Conservation (phyloP, 1,140 invertebrate genomes). For the Drosophila navojoa region DNA sequence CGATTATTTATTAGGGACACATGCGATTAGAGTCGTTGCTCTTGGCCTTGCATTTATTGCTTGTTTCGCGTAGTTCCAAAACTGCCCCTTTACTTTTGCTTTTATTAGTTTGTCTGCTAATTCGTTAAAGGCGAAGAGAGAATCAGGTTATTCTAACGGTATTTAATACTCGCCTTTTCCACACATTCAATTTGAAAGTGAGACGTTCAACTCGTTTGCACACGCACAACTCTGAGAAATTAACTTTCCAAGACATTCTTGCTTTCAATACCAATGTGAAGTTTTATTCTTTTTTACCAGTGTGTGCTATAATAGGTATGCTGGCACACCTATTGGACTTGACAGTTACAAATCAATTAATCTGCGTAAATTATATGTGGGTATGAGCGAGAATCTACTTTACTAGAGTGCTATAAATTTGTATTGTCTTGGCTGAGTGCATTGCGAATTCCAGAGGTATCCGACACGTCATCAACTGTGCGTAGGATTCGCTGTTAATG, state of each 20-base stretch:
- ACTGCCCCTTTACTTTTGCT: background rate
- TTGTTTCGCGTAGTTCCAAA: background rate
- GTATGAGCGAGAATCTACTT: too few relatives aligned
- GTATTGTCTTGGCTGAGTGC: conserved; percentile 18
- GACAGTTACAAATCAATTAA: background rate
- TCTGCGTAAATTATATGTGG: background rate
- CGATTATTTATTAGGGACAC: background rate
- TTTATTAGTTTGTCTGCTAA: background rate
- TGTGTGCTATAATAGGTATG: background rate
- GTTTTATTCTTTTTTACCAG: too few relatives aligned
- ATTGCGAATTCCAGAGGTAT: conserved; percentile 34
- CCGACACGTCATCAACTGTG: conserved; percentile 29
- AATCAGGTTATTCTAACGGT: conserved; percentile 2
- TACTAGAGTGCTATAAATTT: conserved; percentile 50
- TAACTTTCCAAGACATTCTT: background rate
- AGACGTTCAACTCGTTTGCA: background rate
- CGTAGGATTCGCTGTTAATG: conserved; percentile 60
- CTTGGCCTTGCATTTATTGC: background rate
- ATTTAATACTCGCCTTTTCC: background rate
- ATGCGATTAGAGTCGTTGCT: background rate
- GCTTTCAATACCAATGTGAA: too few relatives aligned
- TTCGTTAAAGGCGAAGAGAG: background rate
- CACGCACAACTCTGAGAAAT: too few relatives aligned
- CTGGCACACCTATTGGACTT: background rate
- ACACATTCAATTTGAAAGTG: background rate